A percentile compares a stretch with the other conserved stretches of the same genome.
Conservation (phyloP, 2,113 vertebrate species). For the Struthio camelus region DNA sequence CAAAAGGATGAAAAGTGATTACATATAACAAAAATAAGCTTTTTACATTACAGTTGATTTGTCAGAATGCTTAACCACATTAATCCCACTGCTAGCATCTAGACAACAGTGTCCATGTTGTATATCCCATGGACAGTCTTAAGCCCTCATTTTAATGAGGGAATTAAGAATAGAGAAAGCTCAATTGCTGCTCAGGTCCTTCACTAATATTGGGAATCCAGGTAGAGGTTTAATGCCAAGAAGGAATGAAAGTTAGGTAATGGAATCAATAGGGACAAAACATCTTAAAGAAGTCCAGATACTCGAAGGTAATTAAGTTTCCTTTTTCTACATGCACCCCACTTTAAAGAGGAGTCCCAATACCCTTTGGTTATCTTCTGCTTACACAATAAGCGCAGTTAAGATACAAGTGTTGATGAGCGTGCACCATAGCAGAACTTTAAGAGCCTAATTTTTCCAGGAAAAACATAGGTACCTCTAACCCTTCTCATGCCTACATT, state of each 20-base stretch:
- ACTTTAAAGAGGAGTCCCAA: background rate
- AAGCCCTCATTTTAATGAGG: background rate
- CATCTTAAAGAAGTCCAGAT: background rate
- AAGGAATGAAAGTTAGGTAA: background rate
- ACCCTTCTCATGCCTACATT: background rate
- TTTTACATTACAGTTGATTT: background rate
- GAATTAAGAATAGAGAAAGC: background rate
- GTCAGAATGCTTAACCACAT: background rate
- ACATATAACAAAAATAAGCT: background rate
- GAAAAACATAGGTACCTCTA: background rate
- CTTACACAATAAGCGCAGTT: background rate
- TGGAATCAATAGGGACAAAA: background rate
- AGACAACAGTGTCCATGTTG: background rate
- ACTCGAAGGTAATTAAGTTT: background rate
- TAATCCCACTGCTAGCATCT: background rate
- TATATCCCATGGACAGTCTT: background rate
- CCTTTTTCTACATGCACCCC: background rate
- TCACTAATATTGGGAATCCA: background rate
- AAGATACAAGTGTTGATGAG: background rate
- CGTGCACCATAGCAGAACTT: background rate
- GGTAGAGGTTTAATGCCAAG: background rate
- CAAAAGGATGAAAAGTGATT: background rate
- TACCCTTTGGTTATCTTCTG: background rate
- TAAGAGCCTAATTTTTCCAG: background rate
- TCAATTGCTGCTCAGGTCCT: background rate